Percentiles rank a stretch among this genome's conserved stretches.
phyloP scores from a whole-genome alignment of 1,140 invertebrate genomes.

The Pachypsylla venusta region DNA sequence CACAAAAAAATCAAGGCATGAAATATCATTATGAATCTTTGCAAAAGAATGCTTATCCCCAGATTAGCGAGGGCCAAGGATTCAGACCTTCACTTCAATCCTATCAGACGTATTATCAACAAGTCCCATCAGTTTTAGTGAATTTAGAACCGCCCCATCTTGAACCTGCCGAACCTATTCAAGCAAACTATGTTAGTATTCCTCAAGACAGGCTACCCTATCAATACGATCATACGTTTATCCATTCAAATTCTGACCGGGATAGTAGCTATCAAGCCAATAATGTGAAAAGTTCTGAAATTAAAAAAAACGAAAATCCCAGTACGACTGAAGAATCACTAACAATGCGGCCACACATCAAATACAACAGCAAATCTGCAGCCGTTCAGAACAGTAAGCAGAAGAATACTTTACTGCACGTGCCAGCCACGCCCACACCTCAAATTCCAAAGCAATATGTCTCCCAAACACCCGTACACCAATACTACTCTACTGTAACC shows the following conservation, averaged over 20 bases:
- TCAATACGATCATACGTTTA: background rate
- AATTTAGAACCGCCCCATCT: background rate
- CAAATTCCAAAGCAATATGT: slow-evolving; percentile 1
- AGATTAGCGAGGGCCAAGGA: background rate
- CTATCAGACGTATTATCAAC: too few relatives aligned
- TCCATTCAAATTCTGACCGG: background rate
- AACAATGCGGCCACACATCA: slow-evolving; percentile 2
- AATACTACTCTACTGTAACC: background rate
- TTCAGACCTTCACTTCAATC: background rate
- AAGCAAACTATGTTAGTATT: slow-evolving; percentile 5
- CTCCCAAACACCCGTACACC: background rate
- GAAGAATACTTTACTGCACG: background rate
- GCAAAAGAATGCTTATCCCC: background rate
- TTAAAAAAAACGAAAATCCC: background rate
- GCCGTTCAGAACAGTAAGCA: background rate
- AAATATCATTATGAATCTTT: slow-evolving; percentile 1
- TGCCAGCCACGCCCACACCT: background rate
- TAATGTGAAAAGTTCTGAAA: background rate
- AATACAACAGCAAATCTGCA: background rate
- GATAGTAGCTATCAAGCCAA: slow-evolving; percentile 4
- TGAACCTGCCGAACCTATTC: background rate
- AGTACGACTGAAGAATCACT: slow-evolving; percentile 5
- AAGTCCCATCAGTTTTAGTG: background rate
- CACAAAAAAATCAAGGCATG: background rate
- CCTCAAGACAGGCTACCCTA: background rate